Evolutionary conservation across 2,888 invertebrate genomes (phyloP).

Genomic region (Periphyllus acericola): DNA sequence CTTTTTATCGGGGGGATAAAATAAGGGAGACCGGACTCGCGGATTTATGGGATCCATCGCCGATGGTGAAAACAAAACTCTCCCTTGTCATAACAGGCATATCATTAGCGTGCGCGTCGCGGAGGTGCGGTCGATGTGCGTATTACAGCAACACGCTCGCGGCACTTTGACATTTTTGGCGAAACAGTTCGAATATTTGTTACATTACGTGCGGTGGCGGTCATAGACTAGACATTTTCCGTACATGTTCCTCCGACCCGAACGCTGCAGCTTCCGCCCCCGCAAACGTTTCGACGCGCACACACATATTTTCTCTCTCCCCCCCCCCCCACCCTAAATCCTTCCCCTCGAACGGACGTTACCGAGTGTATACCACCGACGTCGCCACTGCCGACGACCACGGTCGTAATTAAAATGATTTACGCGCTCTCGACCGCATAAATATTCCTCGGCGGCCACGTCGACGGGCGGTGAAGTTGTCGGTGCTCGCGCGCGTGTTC

Average conservation of each 20-base stretch:
- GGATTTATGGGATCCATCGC: too few relatives aligned
- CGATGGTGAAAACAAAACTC: too few relatives aligned
- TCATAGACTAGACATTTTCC: background rate
- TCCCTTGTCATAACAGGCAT: too few relatives aligned
- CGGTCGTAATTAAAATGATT: conserved; percentile 50
- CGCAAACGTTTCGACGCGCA: background rate
- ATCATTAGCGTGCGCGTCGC: too few relatives aligned
- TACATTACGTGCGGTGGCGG: background rate
- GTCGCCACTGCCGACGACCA: background rate
- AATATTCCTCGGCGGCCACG: conserved; percentile 24
- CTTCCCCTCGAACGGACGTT: conserved; percentile 6
- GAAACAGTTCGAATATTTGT: background rate
- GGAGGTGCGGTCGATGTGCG: background rate
- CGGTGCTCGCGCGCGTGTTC: background rate
- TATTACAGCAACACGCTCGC: background rate
- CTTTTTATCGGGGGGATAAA: too few relatives aligned
- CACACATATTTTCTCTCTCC: conserved; percentile 17
- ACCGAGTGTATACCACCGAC: background rate
- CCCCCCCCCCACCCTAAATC: too few relatives aligned
- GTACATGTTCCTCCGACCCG: background rate
- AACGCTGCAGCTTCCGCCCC: background rate
- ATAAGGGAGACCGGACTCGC: too few relatives aligned
- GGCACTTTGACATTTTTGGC: background rate
- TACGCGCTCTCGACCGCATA: conserved; percentile 45
- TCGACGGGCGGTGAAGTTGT: background rate